Evolutionary conservation across 2,113 vertebrate genomes (phyloP), one percentile per base, ranked within the genome.

Genomic region (Epinephelus fuscoguttatus): DNA sequence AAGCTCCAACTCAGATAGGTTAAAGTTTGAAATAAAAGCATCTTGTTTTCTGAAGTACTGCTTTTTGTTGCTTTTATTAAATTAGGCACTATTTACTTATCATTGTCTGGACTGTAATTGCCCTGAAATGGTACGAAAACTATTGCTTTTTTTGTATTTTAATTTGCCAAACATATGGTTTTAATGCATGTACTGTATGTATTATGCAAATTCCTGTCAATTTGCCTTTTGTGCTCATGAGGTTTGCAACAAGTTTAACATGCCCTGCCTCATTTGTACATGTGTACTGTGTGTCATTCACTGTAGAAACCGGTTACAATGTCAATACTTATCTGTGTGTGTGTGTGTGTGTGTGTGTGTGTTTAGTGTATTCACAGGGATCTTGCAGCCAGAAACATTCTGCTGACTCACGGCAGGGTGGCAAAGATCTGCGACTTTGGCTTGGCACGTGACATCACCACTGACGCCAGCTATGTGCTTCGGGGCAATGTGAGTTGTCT

Each of bases 401-500:
- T 99, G 72, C 96, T 99, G 76, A 99, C 98, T 91, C 96, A 98
- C 17, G 98, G 98, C 86, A 96, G 98, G 79, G 96, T 99, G 90
- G 98, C 98, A 59, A 99, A 99, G 94, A 99, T 99, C 88, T 99
- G 98, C 92, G 98, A 99, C 94, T 99, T 99, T 74, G 98, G 98
- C 25, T 89, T 99, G 88, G 98, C 98, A 60, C 95, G 98, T 93
- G 98, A 99, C 91, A 99, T 99, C 95, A 97, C 96, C 88, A 99
- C 97, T 77, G 98, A 99, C 67, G 97, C 98, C 69, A 99, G 96
- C 94, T 99, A 99, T 9, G 98, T 99, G 85, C 97, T 99, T 47
- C 97, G 97, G 87, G 98, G 98, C 93, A 99, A 99, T 1, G 98
- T 99, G 92, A 98, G 98, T 55, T 4, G 30, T 30, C 40, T 23